These are phyloP conservation scores for Orchesella flavescens DNA, from an alignment of 2,888 invertebrate genomes.

Conservation along the genomic window DNA sequence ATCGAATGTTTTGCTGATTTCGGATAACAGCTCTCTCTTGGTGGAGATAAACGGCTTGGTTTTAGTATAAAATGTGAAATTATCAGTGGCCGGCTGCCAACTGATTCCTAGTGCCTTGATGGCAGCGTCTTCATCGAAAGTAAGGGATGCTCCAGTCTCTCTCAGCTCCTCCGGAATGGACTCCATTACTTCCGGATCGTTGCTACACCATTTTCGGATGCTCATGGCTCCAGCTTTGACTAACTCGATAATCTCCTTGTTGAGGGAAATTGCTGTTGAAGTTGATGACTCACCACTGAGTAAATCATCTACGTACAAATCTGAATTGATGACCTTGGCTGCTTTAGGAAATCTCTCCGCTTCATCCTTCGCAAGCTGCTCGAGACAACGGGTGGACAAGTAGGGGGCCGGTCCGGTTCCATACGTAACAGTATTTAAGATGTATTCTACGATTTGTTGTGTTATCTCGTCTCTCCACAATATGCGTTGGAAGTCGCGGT, in stretches of 20 bases:
- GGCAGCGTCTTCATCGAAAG: too few relatives aligned
- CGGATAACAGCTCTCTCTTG: too few relatives aligned
- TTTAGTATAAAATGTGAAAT: not conserved
- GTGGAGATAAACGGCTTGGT: not conserved
- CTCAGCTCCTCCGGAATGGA: too few relatives aligned
- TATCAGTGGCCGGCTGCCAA: too few relatives aligned
- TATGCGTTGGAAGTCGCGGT: slow-evolving; percentile 73
- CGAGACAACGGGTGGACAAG: slow-evolving; percentile 71
- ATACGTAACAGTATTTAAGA: slow-evolving; percentile 74
- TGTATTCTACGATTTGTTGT: too few relatives aligned
- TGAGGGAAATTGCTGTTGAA: slow-evolving; percentile 11
- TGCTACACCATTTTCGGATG: too few relatives aligned
- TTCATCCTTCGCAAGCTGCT: slow-evolving; percentile 71
- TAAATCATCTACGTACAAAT: slow-evolving; percentile 73
- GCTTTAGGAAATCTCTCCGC: slow-evolving; percentile 51
- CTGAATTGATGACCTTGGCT: slow-evolving; percentile 55
- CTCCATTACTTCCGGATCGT: too few relatives aligned
- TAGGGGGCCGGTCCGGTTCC: slow-evolving; percentile 73
- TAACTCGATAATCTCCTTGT: too few relatives aligned
- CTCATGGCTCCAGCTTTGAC: too few relatives aligned
- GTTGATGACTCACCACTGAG: slow-evolving; percentile 15
- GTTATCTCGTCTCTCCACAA: slow-evolving; percentile 72
- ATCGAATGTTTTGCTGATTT: too few relatives aligned
- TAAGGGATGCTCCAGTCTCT: too few relatives aligned
- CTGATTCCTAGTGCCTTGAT: too few relatives aligned